Base-by-base conservation (phyloP, 2,888 invertebrate genomes). In the Papilio elwesi region DNA sequence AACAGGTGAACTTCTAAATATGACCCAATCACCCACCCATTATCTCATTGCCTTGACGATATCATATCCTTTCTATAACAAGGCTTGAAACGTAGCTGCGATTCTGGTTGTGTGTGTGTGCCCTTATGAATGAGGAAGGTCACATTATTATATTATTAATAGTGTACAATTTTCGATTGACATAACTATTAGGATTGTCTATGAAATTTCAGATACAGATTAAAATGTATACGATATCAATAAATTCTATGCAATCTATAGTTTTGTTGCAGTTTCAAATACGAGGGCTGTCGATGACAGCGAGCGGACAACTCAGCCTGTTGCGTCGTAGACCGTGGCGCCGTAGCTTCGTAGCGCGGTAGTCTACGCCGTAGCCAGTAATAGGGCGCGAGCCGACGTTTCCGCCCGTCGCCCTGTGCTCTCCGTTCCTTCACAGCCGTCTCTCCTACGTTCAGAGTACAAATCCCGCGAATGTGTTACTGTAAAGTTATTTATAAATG, bases 361-460 rank as follows among this genome's bases (percentile, higher is more conserved):
- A 72, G 76, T 76, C 76, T 76, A 76, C 71, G 73, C 80, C 87
- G 89, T 89, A 89, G 92, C 85, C 91, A 92, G 92, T 92, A 85
- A 85, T 86, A 85, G 84, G 83, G 83, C 85, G 87, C 82, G 85
- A 80, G 83, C 83, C 90, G 86, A 79, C 79, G 89, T 85, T 88
- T 83, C 85, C 90, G 87, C 90, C 82, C 91, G 92, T 87, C 84
- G 74, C 84, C 83, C 82, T 80, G 80, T 78, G 76, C 82, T 82
- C 82, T 82, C 75, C 75, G 76, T 71, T 70, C 67, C 73, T 72
- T 73, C 72, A 68, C 51, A 76, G 73, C 73, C 70, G 67, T 73
- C 68, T 71, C 73, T 73, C 57, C 57, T n/a, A 26, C 73, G 73
- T 64, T 55, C n/a, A 59, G 62, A 55, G 55, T 69, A 59, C 65